Evolutionary conservation across 2,888 invertebrate genomes (phyloP).

Genomic region (Agrenia bidenticulata): DNA sequence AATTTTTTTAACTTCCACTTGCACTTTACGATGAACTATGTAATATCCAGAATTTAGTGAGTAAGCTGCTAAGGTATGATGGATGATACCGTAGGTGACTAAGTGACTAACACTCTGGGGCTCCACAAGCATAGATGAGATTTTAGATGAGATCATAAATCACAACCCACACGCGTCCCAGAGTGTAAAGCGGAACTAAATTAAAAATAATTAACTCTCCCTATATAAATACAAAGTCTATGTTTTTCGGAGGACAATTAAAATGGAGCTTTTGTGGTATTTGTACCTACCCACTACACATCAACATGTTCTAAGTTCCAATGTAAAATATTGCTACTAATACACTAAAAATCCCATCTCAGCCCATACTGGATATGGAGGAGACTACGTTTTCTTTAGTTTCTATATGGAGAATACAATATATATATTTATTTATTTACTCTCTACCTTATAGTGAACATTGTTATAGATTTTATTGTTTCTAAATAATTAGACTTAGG

Average conservation of each 20-base stretch:
- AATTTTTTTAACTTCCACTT: too few species aligned
- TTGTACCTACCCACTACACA: background rate
- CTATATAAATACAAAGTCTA: conserved; percentile 1
- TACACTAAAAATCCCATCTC: conserved; percentile 34
- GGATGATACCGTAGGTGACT: too few species aligned
- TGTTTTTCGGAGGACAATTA: background rate
- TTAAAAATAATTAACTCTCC: too few species aligned
- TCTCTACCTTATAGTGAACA: background rate
- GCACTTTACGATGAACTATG: too few species aligned
- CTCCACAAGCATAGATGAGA: too few species aligned
- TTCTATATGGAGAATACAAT: background rate
- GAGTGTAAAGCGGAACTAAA: too few species aligned
- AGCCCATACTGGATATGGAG: conserved; percentile 11
- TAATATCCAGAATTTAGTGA: too few species aligned
- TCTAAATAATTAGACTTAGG: too few species aligned
- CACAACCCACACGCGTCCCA: too few species aligned
- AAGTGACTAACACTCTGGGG: too few species aligned
- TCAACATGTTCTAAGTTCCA: background rate
- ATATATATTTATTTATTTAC: background rate
- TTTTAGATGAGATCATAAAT: too few species aligned
- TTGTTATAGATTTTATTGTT: conserved; percentile 1
- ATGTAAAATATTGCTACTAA: conserved; percentile 42
- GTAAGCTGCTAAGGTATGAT: too few species aligned
- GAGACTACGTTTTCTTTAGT: conserved; percentile 13
- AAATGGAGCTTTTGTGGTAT: background rate